A percentile compares a stretch with the other conserved stretches of the same genome.
These are phyloP conservation scores for Macrobrachium nipponense DNA, from an alignment of 1,140 invertebrate species.

Conservation along the genomic window DNA sequence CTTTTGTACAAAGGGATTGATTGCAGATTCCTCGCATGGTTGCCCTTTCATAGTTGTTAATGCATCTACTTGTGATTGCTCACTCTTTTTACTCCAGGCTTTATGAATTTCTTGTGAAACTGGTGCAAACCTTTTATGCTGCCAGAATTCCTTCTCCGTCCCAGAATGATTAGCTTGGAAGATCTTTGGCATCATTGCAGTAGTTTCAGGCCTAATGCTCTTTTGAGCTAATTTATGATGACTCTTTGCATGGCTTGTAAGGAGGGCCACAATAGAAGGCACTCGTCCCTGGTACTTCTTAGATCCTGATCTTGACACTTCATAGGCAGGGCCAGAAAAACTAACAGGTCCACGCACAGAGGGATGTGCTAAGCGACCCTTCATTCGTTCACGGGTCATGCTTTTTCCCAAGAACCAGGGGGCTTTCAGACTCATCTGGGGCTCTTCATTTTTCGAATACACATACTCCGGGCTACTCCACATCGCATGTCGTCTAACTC, in stretches of 20 bases:
- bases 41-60: not conserved
- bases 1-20: conserved; percentile 1
- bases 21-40: not conserved
- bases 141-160: conserved; percentile 45
- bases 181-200: conserved; percentile 11
- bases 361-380: conserved; percentile 26
- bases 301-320: conserved; percentile 22
- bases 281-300: conserved; percentile 57
- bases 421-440: conserved; percentile 29
- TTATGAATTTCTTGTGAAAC: conserved; percentile 53
- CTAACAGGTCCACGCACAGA: conserved; percentile 45
- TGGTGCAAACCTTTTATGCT: conserved; percentile 50
- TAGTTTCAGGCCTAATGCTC: conserved; percentile 21
- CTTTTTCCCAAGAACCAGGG: conserved; percentile 45
- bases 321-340: conserved; percentile 37
- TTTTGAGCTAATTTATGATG: conserved; percentile 43
- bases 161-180: conserved; percentile 27
- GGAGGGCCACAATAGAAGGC: conserved; percentile 48
- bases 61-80: conserved; percentile 17
- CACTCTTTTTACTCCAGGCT: conserved; percentile 27
- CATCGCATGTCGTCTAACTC: conserved; percentile 48
- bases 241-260: conserved; percentile 50
- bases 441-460: conserved; percentile 39
- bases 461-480: conserved; percentile 56
- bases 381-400: conserved; percentile 11